Conservation (phyloP, 2,888 invertebrate genomes). For the Epinotia demarniana region DNA sequence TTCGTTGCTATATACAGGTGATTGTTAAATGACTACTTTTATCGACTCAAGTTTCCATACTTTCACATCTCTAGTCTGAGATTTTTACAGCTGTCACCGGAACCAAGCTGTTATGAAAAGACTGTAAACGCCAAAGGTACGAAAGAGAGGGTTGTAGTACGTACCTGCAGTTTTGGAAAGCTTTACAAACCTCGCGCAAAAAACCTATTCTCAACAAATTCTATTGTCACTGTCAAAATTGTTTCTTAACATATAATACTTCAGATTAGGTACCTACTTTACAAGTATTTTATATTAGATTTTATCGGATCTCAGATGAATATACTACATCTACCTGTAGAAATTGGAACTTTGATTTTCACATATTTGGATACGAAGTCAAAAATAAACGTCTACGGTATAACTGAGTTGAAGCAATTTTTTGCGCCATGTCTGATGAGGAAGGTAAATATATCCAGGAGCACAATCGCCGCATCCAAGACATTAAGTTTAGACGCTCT, state of each 20-base stretch:
- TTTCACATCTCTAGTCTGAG: no score
- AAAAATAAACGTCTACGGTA: constrained; percentile 53
- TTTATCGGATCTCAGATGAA: constrained; percentile 41
- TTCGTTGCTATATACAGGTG: no score
- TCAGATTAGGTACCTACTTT: constrained; percentile 2
- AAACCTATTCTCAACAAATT: neutral
- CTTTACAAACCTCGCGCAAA: neutral
- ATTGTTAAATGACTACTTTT: no score
- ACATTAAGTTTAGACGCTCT: constrained; percentile 53
- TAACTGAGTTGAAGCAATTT: constrained; percentile 52
- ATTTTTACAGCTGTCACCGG: no score
- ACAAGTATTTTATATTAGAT: constrained; percentile 22
- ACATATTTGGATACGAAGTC: constrained; percentile 51
- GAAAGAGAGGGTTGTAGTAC: neutral
- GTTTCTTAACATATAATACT: neutral
- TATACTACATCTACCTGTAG: constrained; percentile 54
- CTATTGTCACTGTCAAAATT: constrained; percentile 15
- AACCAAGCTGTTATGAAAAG: no score
- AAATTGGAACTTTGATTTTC: constrained; percentile 53
- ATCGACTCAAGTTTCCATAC: no score
- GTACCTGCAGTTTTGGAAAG: neutral
- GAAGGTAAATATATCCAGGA: constrained; percentile 53
- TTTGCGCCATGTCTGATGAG: constrained; percentile 55
- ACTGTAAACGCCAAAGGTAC: neutral
- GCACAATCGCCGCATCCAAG: constrained; percentile 51